These are phyloP conservation scores for Manis pentadactyla DNA, from an alignment of 2,797 vertebrate species.

Conservation along the genomic window DNA sequence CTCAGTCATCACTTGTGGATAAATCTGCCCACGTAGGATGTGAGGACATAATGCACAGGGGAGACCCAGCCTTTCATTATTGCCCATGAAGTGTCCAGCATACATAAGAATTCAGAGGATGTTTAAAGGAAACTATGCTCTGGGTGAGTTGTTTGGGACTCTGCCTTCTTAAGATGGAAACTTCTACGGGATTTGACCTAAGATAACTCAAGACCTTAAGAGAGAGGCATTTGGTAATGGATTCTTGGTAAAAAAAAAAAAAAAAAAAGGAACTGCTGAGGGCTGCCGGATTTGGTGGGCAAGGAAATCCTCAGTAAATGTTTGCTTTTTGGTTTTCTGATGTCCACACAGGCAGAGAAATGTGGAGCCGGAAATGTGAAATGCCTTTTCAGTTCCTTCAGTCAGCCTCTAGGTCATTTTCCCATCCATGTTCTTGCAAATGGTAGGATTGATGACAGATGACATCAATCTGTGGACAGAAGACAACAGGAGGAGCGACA, in stretches of 20 bases:
- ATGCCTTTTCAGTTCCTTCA: neutral
- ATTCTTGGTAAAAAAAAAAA: neutral
- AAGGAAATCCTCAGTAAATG: neutral
- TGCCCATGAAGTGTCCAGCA: neutral
- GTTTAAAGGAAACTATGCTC: neutral
- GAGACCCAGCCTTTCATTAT: neutral
- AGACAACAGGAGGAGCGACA: neutral
- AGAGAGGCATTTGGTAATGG: conserved; percentile 34
- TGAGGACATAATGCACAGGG: neutral
- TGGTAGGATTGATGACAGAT: no score
- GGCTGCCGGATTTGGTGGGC: neutral
- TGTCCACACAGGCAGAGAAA: neutral
- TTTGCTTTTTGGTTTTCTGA: neutral
- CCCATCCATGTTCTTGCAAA: no score
- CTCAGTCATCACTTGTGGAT: neutral
- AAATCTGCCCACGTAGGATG: neutral
- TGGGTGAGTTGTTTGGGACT: neutral
- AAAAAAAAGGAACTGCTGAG: neutral
- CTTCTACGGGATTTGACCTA: neutral
- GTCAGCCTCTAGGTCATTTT: neutral
- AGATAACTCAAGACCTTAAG: neutral
- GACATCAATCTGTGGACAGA: neutral
- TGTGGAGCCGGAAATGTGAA: neutral
- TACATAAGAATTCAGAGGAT: conserved; percentile 13
- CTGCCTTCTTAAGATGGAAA: neutral